A percentile compares a stretch with the other conserved stretches of the same genome.
phyloP scores from a whole-genome alignment of 2,113 vertebrate species.

The Laticauda laticaudata region DNA sequence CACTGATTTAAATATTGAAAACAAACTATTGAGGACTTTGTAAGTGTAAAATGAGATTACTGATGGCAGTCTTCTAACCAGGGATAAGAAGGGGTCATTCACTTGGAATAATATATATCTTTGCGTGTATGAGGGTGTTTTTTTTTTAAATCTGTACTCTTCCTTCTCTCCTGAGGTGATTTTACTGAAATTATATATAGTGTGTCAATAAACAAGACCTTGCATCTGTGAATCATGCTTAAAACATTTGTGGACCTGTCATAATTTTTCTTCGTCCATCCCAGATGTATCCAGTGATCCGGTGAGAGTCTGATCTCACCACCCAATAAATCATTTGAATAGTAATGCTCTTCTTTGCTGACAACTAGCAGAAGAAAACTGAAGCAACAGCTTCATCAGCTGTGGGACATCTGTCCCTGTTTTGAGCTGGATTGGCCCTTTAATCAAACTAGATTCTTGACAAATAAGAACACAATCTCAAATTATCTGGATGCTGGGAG shows the following conservation, averaged over 20 bases:
- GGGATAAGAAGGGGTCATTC: conserved; percentile 42
- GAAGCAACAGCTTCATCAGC: background rate
- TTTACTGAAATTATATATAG: conserved; percentile 68
- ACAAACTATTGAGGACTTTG: conserved; percentile 3
- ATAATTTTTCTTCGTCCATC: conserved; percentile 56
- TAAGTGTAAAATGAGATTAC: background rate
- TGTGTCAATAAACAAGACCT: conserved; percentile 64
- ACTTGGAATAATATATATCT: conserved; percentile 46
- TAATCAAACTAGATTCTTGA: conserved; percentile 17
- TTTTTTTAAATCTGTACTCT: background rate
- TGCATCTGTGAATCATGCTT: conserved; percentile 61
- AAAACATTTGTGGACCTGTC: conserved; percentile 60
- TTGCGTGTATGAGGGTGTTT: background rate
- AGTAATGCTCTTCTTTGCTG: background rate
- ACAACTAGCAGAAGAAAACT: background rate
- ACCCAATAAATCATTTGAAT: conserved; percentile 47
- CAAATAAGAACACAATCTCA: rapidly evolving
- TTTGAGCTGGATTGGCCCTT: background rate
- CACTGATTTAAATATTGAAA: conserved; percentile 15
- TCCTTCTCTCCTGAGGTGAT: conserved; percentile 38
- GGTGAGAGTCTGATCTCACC: conserved; percentile 18
- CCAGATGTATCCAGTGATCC: conserved; percentile 55
- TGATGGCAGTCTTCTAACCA: conserved; percentile 57
- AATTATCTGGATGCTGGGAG: background rate
- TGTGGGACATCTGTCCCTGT: background rate